Evolutionary conservation across 2,888 invertebrate genomes (phyloP), one percentile per base, ranked within the genome.

Genomic region (Corythucha ciliata): DNA sequence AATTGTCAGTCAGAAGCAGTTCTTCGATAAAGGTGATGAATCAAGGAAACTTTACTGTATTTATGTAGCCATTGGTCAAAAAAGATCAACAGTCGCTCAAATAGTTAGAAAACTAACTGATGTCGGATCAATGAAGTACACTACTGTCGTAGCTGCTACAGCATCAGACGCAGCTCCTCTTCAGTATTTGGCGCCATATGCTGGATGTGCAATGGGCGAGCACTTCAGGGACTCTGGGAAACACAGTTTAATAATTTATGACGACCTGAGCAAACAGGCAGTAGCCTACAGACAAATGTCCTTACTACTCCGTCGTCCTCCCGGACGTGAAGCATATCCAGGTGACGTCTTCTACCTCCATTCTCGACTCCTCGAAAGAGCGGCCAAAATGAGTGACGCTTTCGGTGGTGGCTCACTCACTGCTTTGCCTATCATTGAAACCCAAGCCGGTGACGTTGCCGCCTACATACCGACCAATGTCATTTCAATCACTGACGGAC

Each of bases 381-480:
- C 97, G 61, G 97, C 97, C 64, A 97, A 97, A 74, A 96, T 97
- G 97, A 86, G 76, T 63, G 90, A 93, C 66, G 81, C 82, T 60
- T 81, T 91, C 72, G 93, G 93, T 59, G 92, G 92, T 65, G 97
- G 97, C 61, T 97, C 97, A 26, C 77, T 97, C 63, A 97, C 97
- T 59, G 97, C 97, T 60, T 76, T 97, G 66, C 97, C 97, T 48
- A 90, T 97, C 63, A 98, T 97, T 69, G 97, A 97, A 74, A 97
- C 97, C 4, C 94, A 97, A 75, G 97, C 97, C 69, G 97, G 97
- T 74, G 97, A 97, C 73, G 97, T 97, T 72, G 97, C 97, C 52
- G 97, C 97, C 60, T 98, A 97, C 85, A 97, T 97, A 83, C 97
- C 97, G 70, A 97, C 97, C 74, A 97, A 98, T 72, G 97, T 97